Conservation (phyloP, 2,888 invertebrate species). For the Amiota mariae region DNA sequence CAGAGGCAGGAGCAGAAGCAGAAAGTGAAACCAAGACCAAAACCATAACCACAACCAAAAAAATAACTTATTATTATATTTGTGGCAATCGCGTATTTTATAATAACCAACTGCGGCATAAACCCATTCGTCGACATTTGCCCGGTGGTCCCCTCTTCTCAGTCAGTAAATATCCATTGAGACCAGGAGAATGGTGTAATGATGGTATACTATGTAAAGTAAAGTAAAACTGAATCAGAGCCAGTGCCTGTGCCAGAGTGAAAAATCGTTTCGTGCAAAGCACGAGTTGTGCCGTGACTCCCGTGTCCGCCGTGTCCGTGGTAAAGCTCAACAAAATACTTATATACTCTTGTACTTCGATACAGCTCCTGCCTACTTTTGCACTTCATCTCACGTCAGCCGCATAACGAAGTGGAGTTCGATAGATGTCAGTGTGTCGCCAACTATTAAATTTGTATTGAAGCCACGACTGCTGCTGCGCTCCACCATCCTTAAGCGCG, state of each 20-base stretch:
- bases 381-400: not conserved
- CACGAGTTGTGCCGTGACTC: constrained; percentile 50
- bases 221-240: constrained; percentile 46
- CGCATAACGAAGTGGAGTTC: no score
- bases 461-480: constrained; percentile 7
- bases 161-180: no score
- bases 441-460: not conserved
- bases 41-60: not conserved
- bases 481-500: constrained; percentile 7
- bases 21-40: not conserved
- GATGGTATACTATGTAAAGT: not conserved
- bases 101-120: constrained; percentile 12
- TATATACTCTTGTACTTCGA: not conserved
- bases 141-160: not conserved
- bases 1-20: constrained; percentile 6
- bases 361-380: not conserved
- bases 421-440: no score
- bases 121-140: not conserved
- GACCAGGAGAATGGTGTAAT: no score
- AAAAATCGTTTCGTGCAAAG: constrained; percentile 66
- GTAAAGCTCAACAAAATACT: not conserved
- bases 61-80: constrained; percentile 24
- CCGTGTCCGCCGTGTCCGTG: constrained; percentile 29
- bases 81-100: constrained; percentile 21
- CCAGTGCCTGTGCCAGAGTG: constrained; percentile 46